Evolutionary conservation across 2,113 vertebrate genomes (phyloP), one percentile per base, ranked within the genome.

Genomic region (Collichthys lucidus): DNA sequence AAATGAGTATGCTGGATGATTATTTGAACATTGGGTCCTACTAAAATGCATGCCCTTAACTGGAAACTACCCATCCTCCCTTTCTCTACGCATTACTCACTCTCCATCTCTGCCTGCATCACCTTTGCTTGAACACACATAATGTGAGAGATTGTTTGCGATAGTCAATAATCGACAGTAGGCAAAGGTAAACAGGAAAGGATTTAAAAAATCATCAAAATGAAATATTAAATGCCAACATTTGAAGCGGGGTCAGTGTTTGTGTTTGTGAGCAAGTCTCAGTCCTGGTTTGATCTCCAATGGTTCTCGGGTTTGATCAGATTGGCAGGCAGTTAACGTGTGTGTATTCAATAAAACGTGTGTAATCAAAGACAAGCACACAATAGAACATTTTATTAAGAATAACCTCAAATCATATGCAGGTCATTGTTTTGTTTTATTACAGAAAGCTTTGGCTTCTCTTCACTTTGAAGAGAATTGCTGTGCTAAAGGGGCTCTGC

Each of bases 401-500:
- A 57, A 63, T 60, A 46, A 63, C 16, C 17, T 15, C 3, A 59
- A 31, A 35, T 62, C 16, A 10, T 14, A 6, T 8, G 17, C 14
- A 61, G 49, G n/a, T 19, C 49, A 42, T 29, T 72, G 35, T 60
- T 70, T 79, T 42, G 4, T 26, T 73, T 70, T 31, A 35, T 35
- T 35, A 35, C 31, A 74, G 4, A 73, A n/a, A 40, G 16, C 29
- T 61, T 31, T 76, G 42, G 53, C 60, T 74, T 63, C 29, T 68
- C 57, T 83, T 31, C 61, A 40, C 49, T 75, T 73, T 47, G 68
- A 81, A 53, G 56, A 83, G 40, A 26, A 62, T 19, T 74, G 59
- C 60, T 35, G 53, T 17, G 46, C 74, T 79, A 79, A 83, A 84
- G 19, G 44, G 59, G 3, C 8, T 56, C 22, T 50, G 59, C 46